Conservation (phyloP, 2,888 invertebrate species). For the Spatulosminthurus flaviceps region DNA sequence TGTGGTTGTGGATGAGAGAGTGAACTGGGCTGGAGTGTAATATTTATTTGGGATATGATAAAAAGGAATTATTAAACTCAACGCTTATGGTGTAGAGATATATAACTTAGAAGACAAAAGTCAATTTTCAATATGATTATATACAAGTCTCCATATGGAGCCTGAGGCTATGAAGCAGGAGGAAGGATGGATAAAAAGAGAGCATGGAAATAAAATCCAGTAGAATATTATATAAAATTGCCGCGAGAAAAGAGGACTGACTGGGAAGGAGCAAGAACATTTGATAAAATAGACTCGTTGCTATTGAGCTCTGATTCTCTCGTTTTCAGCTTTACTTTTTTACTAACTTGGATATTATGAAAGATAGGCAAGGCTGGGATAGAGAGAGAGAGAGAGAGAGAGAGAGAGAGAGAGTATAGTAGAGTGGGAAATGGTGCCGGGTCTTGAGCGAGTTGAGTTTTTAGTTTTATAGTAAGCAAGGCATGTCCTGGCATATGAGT, state of each 20-base stretch:
- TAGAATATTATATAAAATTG: constrained; percentile 13
- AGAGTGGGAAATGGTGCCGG: constrained; percentile 7
- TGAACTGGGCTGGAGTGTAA: too few relatives aligned
- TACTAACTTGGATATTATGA: too few relatives aligned
- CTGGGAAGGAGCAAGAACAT: not conserved
- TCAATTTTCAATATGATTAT: not conserved
- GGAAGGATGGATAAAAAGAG: constrained; percentile 8
- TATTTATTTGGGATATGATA: too few relatives aligned
- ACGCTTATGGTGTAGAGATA: too few relatives aligned
- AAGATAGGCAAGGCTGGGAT: too few relatives aligned
- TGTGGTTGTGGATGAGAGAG: too few relatives aligned
- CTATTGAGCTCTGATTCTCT: constrained; percentile 4
- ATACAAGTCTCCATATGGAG: not conserved
- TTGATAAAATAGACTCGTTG: not conserved
- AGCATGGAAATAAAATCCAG: not conserved
- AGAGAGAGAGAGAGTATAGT: too few relatives aligned
- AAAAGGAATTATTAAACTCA: too few relatives aligned
- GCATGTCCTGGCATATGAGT: constrained; percentile 52
- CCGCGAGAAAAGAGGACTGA: constrained; percentile 1
- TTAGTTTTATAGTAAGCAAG: constrained; percentile 18
- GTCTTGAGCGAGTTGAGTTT: constrained; percentile 2
- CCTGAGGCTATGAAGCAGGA: not conserved
- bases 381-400: not conserved
- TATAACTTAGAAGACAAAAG: too few relatives aligned
- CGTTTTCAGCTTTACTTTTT: too few relatives aligned